These are phyloP conservation scores for Drosophila rellima DNA, from an alignment of 2,888 invertebrate species.

Conservation along the genomic window DNA sequence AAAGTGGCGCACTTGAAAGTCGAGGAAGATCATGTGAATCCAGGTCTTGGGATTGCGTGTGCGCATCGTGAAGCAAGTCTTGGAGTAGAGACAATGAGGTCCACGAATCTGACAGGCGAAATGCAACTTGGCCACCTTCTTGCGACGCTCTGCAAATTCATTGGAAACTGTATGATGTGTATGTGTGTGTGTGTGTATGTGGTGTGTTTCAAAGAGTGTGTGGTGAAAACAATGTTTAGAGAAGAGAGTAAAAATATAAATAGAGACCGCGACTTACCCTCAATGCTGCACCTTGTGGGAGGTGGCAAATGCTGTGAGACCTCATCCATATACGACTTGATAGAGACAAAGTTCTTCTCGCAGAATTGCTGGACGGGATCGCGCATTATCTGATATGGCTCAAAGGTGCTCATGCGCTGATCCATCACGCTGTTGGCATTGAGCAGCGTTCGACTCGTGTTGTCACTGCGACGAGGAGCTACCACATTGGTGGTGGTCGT, in stretches of 20 bases:
- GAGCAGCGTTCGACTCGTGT: slow-evolving; percentile 92
- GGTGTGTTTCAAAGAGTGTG: slow-evolving; percentile 20
- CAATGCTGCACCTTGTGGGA: slow-evolving; percentile 96
- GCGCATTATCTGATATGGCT: slow-evolving; percentile 94
- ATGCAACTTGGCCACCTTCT: slow-evolving; percentile 94
- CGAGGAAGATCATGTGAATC: slow-evolving; percentile 98
- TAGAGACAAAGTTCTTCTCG: slow-evolving; percentile 96
- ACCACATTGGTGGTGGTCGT: slow-evolving; percentile 89
- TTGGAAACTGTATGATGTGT: slow-evolving; percentile 80
- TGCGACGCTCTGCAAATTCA: slow-evolving; percentile 89
- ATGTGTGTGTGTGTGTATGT: slow-evolving; percentile 38
- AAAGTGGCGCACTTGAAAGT: slow-evolving; percentile 89
- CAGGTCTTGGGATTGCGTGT: slow-evolving; percentile 94
- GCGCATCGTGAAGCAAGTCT: slow-evolving; percentile 91
- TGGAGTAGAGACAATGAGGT: slow-evolving; percentile 94
- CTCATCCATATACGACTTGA: slow-evolving; percentile 95
- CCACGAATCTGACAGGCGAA: slow-evolving; percentile 95
- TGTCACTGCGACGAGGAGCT: slow-evolving; percentile 89
- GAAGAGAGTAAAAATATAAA: slow-evolving; percentile 27
- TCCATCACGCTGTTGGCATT: slow-evolving; percentile 86
- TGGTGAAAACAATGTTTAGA: slow-evolving; percentile 26
- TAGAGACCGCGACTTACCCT: slow-evolving; percentile 88
- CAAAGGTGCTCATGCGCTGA: slow-evolving; percentile 91
- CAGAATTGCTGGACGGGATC: slow-evolving; percentile 98
- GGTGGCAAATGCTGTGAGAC: slow-evolving; percentile 94